phyloP scores from a whole-genome alignment of 1,140 invertebrate species.

The Pogonognathellus flavescens region DNA sequence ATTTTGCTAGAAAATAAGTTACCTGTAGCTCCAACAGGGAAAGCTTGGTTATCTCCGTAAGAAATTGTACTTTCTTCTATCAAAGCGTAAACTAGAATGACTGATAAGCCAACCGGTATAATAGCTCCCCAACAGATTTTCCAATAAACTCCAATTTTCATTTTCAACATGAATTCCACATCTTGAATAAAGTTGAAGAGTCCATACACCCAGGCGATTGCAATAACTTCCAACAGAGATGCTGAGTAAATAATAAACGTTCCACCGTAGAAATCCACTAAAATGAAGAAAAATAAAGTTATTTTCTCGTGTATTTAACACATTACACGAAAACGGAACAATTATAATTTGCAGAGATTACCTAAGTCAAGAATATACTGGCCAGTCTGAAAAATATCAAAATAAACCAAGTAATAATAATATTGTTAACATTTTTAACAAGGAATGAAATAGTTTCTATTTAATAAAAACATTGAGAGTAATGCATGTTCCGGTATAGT shows the following conservation, averaged over 20 bases:
- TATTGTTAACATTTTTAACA: constrained; percentile 84
- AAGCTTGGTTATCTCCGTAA: not conserved
- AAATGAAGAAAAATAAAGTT: not conserved
- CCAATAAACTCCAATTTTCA: constrained; percentile 82
- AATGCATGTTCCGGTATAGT: too few species aligned
- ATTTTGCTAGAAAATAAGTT: not conserved
- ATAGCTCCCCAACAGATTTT: constrained; percentile 83
- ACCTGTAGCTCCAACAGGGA: not conserved
- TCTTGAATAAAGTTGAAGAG: constrained; percentile 81
- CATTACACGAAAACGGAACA: not conserved
- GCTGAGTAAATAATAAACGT: constrained; percentile 74
- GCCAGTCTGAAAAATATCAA: constrained; percentile 74
- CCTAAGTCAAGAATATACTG: constrained; percentile 18
- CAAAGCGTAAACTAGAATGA: constrained; percentile 68
- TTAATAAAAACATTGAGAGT: too few species aligned
- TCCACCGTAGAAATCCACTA: constrained; percentile 39
- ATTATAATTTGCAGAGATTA: not conserved
- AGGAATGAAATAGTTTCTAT: constrained; percentile 74
- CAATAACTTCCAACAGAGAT: constrained; percentile 79
- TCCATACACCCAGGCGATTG: constrained; percentile 82
- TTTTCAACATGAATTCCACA: constrained; percentile 83
- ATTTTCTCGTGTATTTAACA: not conserved
- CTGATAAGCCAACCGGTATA: constrained; percentile 77
- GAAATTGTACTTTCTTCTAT: constrained; percentile 26
- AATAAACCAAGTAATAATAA: constrained; percentile 83